Evolutionary conservation across 2,888 invertebrate species (phyloP).

Genomic region (Exocentrus adspersus): DNA sequence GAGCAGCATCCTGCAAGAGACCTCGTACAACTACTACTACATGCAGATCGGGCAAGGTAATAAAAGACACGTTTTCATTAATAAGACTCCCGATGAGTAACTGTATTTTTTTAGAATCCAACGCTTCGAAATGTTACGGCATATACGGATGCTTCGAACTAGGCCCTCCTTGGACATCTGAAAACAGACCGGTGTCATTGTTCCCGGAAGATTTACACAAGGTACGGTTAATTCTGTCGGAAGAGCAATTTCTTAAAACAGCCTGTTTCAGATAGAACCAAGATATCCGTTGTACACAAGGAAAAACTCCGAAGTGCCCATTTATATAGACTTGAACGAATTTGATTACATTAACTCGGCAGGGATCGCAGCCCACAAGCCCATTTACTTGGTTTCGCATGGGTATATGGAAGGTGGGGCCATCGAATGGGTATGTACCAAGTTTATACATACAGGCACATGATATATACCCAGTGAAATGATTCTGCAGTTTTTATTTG

Average conservation of each 20-base stretch:
- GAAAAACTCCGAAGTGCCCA: conserved; percentile 65
- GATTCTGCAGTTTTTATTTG: no score
- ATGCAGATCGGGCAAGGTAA: conserved; percentile 61
- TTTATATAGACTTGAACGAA: conserved; percentile 74
- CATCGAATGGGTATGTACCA: conserved; percentile 79
- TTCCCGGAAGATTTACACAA: conserved; percentile 79
- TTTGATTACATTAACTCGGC: conserved; percentile 71
- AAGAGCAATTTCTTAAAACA: not conserved
- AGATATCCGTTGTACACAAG: conserved; percentile 71
- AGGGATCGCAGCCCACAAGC: conserved; percentile 72
- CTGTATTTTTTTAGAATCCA: conserved; percentile 57
- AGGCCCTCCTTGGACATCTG: conserved; percentile 80
- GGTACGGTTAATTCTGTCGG: conserved; percentile 52
- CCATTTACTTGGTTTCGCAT: conserved; percentile 82
- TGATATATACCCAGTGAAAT: no score
- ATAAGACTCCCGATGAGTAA: no score
- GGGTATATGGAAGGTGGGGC: conserved; percentile 88
- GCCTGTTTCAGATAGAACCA: conserved; percentile 67
- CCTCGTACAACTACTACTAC: conserved; percentile 61
- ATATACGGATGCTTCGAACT: conserved; percentile 85
- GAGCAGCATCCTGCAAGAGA: conserved; percentile 54
- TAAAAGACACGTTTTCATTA: no score
- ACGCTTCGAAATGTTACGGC: conserved; percentile 74
- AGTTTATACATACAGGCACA: no score
- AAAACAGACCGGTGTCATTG: conserved; percentile 80